Conservation (phyloP, 2,113 vertebrate genomes). For the Corythaeola cristata region DNA sequence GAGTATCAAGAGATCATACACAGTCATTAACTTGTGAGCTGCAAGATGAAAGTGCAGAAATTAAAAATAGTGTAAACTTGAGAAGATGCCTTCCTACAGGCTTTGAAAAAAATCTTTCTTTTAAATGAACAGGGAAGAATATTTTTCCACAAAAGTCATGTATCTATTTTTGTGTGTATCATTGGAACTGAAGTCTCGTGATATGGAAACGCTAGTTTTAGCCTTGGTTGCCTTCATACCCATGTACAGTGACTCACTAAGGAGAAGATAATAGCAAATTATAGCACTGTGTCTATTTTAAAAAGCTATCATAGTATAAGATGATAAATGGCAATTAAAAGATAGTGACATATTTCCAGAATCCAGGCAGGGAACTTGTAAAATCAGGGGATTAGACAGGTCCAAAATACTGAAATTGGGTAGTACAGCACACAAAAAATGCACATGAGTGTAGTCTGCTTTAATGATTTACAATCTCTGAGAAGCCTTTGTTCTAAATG, state of each 20-base stretch:
- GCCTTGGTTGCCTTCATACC: neutral
- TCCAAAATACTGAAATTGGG: neutral
- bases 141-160: neutral
- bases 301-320: neutral
- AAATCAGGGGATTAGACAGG: neutral
- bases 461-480: neutral
- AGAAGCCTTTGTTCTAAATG: neutral
- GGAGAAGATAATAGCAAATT: neutral
- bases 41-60: neutral
- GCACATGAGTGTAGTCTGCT: neutral
- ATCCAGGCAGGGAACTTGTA: neutral
- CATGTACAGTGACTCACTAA: neutral
- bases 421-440: neutral
- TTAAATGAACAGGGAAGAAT: neutral
- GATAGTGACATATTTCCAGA: neutral
- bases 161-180: neutral
- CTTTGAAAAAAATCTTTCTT: neutral
- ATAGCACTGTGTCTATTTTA: neutral
- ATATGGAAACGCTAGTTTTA: neutral
- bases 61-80: neutral
- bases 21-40: neutral
- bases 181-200: neutral
- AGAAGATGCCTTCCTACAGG: neutral
- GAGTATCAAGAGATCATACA: neutral
- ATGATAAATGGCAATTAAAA: neutral